Evolutionary conservation across 1,140 invertebrate genomes (phyloP).

Genomic region (Probaryconus sp.): DNA sequence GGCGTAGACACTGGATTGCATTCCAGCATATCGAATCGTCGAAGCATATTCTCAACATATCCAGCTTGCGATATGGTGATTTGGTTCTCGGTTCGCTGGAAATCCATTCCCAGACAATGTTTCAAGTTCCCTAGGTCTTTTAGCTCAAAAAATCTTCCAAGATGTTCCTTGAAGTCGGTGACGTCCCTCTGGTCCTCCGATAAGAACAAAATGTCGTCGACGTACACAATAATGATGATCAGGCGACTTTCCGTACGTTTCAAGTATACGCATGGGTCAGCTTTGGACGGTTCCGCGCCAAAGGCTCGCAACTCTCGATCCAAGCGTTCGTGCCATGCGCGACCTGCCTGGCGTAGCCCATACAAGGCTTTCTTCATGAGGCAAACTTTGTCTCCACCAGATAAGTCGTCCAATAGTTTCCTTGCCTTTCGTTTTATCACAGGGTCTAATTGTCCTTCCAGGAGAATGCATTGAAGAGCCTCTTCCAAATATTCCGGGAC

Average conservation of each 20-base stretch:
- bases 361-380: slow-evolving; percentile 15
- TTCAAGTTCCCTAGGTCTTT: neutral
- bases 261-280: slow-evolving; percentile 39
- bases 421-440: no score
- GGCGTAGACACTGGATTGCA: slow-evolving; percentile 44
- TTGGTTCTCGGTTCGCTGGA: no score
- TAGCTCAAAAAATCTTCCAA: no score
- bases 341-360: slow-evolving; percentile 14
- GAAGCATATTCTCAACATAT: slow-evolving; percentile 30
- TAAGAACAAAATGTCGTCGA: no score
- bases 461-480: no score
- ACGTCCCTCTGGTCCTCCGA: no score
- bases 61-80: no score
- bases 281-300: slow-evolving; percentile 28
- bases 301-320: neutral
- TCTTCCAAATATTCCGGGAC: neutral
- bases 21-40: slow-evolving; percentile 35
- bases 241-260: no score
- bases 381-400: slow-evolving; percentile 2
- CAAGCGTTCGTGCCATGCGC: slow-evolving; percentile 13
- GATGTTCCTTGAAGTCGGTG: no score
- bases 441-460: no score
- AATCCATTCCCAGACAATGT: no score
- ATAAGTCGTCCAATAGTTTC: neutral
- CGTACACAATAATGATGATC: no score